phyloP scores from a whole-genome alignment of 1,140 invertebrate species.

The Belonocnema kinseyi region DNA sequence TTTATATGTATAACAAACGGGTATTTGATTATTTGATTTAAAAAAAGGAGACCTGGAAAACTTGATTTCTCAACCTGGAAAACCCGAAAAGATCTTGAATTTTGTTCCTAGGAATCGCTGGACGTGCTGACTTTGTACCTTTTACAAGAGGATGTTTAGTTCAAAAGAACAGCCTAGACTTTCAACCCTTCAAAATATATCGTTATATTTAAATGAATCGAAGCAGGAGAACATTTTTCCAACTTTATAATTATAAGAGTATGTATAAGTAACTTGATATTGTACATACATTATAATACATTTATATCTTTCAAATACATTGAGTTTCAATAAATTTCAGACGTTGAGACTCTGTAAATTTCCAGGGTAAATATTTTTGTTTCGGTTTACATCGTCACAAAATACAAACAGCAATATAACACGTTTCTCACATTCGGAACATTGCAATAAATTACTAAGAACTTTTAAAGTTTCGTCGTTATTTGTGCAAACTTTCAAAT shows the following conservation, averaged over 20 bases:
- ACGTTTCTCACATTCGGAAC: not conserved
- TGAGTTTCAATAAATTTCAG: conserved; percentile 11
- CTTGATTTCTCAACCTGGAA: too few species aligned
- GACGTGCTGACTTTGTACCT: too few species aligned
- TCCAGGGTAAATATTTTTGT: not conserved
- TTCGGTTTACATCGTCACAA: not conserved
- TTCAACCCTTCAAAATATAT: conserved; percentile 53
- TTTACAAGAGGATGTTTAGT: not conserved
- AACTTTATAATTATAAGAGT: conserved; percentile 16
- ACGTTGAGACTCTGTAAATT: conserved; percentile 8
- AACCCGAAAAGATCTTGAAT: too few species aligned
- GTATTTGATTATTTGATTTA: too few species aligned
- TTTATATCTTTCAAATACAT: conserved; percentile 36
- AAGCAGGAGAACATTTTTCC: conserved; percentile 11
- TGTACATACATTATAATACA: conserved; percentile 49
- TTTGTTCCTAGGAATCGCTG: too few species aligned
- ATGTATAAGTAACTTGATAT: conserved; percentile 36
- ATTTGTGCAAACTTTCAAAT: not conserved
- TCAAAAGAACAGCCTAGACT: not conserved
- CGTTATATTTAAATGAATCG: conserved; percentile 48
- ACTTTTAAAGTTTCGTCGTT: not conserved
- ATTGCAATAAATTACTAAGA: not conserved
- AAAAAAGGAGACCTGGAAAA: too few species aligned
- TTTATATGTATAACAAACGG: too few species aligned
- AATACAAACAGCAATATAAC: conserved; percentile 24